phyloP scores from a whole-genome alignment of 1,140 invertebrate species.

The Phocides pigmalion region DNA sequence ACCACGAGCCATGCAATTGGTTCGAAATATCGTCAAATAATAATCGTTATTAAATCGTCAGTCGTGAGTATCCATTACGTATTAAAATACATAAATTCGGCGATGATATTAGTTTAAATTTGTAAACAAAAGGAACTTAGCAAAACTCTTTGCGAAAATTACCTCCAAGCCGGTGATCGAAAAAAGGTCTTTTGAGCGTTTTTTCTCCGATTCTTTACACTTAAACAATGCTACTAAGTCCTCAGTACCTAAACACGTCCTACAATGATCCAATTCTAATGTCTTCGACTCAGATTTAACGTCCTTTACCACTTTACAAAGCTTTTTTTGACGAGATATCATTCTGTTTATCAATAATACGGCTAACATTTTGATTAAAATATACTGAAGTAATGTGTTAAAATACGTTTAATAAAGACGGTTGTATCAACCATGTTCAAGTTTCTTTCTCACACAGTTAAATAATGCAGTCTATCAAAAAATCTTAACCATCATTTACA shows the following conservation, averaged over 20 bases:
- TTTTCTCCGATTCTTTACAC: constrained; percentile 49
- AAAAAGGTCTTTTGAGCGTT: constrained; percentile 53
- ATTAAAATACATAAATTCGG: too few relatives aligned
- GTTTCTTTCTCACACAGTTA: neutral
- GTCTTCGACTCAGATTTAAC: constrained; percentile 37
- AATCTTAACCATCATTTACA: neutral
- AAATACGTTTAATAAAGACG: neutral
- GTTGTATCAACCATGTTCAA: neutral
- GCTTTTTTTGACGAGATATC: constrained; percentile 36
- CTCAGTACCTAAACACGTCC: constrained; percentile 59
- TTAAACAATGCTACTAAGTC: constrained; percentile 55
- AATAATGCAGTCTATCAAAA: neutral
- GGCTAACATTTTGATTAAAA: neutral
- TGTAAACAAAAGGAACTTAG: too few relatives aligned
- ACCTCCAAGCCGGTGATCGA: constrained; percentile 61
- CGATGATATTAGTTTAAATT: too few relatives aligned
- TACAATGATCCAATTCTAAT: constrained; percentile 44
- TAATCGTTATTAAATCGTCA: too few relatives aligned
- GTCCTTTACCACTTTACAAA: constrained; percentile 31
- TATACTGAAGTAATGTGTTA: neutral
- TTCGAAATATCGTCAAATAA: too few relatives aligned
- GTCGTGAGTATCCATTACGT: too few relatives aligned
- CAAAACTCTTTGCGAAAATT: constrained; percentile 23
- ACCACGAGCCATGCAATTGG: too few relatives aligned
- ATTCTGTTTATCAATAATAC: constrained; percentile 52